A percentile compares a stretch with the other conserved stretches of the same genome.
Conservation (phyloP, 30 jellyfish, hydroid and myxozoan species). For the Mastigias papua region DNA sequence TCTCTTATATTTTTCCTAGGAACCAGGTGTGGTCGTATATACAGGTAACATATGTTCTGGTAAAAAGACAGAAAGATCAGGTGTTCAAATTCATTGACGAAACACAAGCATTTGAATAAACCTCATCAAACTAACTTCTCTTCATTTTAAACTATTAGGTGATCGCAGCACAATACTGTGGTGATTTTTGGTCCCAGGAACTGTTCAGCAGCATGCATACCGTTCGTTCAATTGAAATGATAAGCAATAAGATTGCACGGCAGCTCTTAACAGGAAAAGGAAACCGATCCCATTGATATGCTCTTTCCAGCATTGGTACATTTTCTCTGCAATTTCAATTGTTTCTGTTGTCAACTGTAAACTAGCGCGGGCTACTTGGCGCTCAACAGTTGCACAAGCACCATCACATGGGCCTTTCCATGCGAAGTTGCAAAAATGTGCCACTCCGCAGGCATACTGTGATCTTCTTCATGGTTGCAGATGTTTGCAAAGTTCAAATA, state of each 20-base stretch:
- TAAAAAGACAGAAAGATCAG: conserved; percentile 10
- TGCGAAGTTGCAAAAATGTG: too few relatives aligned
- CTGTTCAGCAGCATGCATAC: conserved; percentile 21
- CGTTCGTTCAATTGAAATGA: conserved; percentile 37
- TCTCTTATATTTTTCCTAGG: conserved; percentile 25
- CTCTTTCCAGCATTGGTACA: conserved; percentile 26
- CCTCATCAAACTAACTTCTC: conserved; percentile 39
- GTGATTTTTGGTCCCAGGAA: conserved; percentile 66
- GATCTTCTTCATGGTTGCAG: too few relatives aligned
- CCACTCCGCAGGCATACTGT: too few relatives aligned
- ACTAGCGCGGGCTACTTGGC: too few relatives aligned
- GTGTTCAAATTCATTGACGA: conserved; percentile 4
- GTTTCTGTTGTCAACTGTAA: conserved; percentile 15
- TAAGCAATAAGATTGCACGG: background rate
- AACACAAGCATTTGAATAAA: conserved; percentile 12
- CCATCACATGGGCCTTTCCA: too few relatives aligned
- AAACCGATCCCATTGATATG: conserved; percentile 18
- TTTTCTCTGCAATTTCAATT: background rate
- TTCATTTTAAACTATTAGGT: conserved; percentile 42
- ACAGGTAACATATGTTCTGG: conserved; percentile 73
- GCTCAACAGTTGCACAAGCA: too few relatives aligned
- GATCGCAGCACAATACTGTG: conserved; percentile 55
- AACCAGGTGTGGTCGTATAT: conserved; percentile 37
- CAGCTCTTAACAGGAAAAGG: background rate
- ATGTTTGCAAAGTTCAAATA: too few relatives aligned